Base-by-base conservation (phyloP, 2,888 invertebrate genomes). In the Drosophila hamatofila region DNA sequence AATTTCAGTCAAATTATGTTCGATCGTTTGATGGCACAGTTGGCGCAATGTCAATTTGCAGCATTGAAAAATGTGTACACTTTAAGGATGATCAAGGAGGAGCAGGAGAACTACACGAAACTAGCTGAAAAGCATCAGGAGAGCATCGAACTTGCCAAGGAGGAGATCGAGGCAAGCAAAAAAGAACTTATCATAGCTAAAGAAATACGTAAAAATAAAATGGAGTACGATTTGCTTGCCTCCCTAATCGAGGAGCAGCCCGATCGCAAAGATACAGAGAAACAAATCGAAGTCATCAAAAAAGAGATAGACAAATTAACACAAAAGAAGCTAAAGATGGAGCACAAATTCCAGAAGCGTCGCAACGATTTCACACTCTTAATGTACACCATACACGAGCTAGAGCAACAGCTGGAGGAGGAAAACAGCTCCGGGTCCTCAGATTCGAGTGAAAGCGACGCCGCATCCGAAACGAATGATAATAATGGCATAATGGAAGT, bases 211-310 rank as follows among this genome's bases (percentile, higher is more conserved):
- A 97, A 97, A 91, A 97, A 98, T 92, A 95, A 97, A 87, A 96
- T 97, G 93, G 98, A 98, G 92, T 98, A 98, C 93, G 98, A 98
- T 93, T 96, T 98, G 14, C 91, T 98, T 44, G 98, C 98, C 0
- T 97, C 97, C 92, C 95, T 98, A 0, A 98, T 98, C 72, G 96
- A 96, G 80, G 95, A 96, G 86, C 97, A 98, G 91, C 98, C 98
- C 0, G 97, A 98, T 89, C 94, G 98, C 80, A 96, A 96, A 87
- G 96, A 96, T 76, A 97, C 96, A 0, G 93, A 94, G 65, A 95
- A 96, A 77, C 94, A 95, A 74, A 93, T 98, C 2, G 94, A 95
- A 51, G 94, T 94, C 16, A 93, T 97, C 16, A 96, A 96, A 89
- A 95, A 95, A 21, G 97, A 98, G 90, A 93, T 98, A 25, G 94